Conservation (phyloP, 2,797 vertebrate species). For the Sebastes itinus region DNA sequence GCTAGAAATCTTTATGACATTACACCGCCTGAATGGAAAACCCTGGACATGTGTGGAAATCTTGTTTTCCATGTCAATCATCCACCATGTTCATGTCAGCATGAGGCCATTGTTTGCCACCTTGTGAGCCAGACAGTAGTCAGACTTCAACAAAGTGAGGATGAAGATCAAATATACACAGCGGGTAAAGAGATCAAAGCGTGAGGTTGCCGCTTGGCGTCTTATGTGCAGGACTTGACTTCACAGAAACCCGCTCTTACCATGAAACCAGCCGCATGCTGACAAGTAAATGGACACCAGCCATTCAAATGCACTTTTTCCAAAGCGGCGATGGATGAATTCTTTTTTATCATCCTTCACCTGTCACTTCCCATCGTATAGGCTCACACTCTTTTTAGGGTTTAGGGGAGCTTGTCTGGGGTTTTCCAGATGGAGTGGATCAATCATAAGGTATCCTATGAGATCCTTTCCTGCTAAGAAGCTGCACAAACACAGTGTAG, state of each 20-base stretch:
- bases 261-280: constrained; percentile 42
- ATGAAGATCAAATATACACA: constrained; percentile 50
- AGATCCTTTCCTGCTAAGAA: not conserved
- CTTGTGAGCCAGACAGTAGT: constrained; percentile 43
- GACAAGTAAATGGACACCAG: constrained; percentile 47
- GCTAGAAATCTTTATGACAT: constrained; percentile 29
- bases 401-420: not conserved
- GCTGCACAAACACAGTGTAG: not conserved
- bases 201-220: not conserved
- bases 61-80: constrained; percentile 40
- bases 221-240: constrained; percentile 24
- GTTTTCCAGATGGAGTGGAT: not conserved
- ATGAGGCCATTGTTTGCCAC: constrained; percentile 35
- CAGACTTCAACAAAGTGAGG: constrained; percentile 38
- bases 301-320: constrained; percentile 29
- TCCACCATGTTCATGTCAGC: constrained; percentile 38
- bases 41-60: constrained; percentile 23
- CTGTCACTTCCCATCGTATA: not conserved
- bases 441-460: not conserved
- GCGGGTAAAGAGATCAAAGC: constrained; percentile 53
- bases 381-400: not conserved
- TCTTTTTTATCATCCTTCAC: constrained; percentile 5
- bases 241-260: constrained; percentile 24
- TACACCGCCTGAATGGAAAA: constrained; percentile 15
- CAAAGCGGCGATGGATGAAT: constrained; percentile 11